phyloP scores from a whole-genome alignment of 1,140 invertebrate species.

The Brachionus koreanus region DNA sequence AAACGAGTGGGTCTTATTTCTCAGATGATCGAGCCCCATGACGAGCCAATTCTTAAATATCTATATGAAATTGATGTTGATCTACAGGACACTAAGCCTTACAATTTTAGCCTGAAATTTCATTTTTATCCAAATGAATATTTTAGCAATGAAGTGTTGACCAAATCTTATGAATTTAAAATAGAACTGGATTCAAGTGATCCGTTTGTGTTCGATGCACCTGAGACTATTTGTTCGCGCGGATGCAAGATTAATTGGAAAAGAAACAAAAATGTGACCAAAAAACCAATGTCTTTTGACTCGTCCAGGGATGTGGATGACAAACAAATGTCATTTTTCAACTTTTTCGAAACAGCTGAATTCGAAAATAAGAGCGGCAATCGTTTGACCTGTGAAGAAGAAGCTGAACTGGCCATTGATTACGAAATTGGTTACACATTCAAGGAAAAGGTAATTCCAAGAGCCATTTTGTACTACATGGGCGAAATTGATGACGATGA shows the following conservation, averaged over 20 bases:
- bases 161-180: constrained; percentile 91
- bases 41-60: constrained; percentile 88
- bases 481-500: constrained; percentile 59
- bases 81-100: constrained; percentile 46
- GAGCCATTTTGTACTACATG: constrained; percentile 87
- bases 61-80: constrained; percentile 76
- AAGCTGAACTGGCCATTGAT: constrained; percentile 60
- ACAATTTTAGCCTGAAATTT: constrained; percentile 84
- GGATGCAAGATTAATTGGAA: constrained; percentile 84
- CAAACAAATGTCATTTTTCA: constrained; percentile 84
- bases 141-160: constrained; percentile 85
- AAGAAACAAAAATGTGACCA: constrained; percentile 90
- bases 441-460: constrained; percentile 82
- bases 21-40: constrained; percentile 83
- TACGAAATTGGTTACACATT: constrained; percentile 97
- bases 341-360: constrained; percentile 86
- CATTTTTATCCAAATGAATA: constrained; percentile 90
- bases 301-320: constrained; percentile 82
- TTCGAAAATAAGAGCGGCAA: constrained; percentile 50
- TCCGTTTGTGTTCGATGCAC: constrained; percentile 93
- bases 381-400: constrained; percentile 64
- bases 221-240: constrained; percentile 88
- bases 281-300: constrained; percentile 93
- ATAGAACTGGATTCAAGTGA: constrained; percentile 81
- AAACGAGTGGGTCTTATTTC: constrained; percentile 84